phyloP scores from a whole-genome alignment of 2,888 invertebrate species.

The Caenorhabditis imperialis region DNA sequence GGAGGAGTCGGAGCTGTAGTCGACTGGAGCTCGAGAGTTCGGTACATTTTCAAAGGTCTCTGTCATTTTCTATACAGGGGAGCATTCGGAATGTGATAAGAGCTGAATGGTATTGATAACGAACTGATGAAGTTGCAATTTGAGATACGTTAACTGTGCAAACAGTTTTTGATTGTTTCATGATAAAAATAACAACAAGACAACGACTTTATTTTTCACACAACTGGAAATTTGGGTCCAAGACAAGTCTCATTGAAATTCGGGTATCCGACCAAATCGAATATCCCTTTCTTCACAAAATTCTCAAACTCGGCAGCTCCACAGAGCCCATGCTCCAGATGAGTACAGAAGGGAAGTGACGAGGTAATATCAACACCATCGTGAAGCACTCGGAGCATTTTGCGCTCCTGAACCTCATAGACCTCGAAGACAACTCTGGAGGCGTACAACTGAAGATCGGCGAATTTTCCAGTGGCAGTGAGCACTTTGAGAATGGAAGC shows the following conservation, averaged over 20 bases:
- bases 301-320: slow-evolving; percentile 24
- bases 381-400: slow-evolving; percentile 53
- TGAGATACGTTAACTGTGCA: no score
- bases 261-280: slow-evolving; percentile 20
- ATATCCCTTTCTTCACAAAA: slow-evolving; percentile 29
- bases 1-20: slow-evolving; percentile 37
- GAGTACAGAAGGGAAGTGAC: slow-evolving; percentile 44
- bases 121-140: no score
- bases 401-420: no score
- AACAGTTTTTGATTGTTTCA: no score
- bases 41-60: no score
- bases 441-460: slow-evolving; percentile 23
- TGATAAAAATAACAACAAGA: neutral
- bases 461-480: slow-evolving; percentile 10
- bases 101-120: no score
- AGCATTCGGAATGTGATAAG: no score
- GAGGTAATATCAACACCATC: slow-evolving; percentile 58
- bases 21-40: no score
- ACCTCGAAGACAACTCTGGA: slow-evolving; percentile 24
- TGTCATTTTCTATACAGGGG: no score
- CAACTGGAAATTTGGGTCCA: slow-evolving; percentile 1
- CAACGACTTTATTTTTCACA: neutral
- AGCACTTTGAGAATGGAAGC: slow-evolving; percentile 32
- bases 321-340: slow-evolving; percentile 46
- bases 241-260: slow-evolving; percentile 18